A percentile compares a stretch with the other conserved stretches of the same genome.
phyloP scores from a whole-genome alignment of 2,113 vertebrate species.

The Muntiacus muntjak region DNA sequence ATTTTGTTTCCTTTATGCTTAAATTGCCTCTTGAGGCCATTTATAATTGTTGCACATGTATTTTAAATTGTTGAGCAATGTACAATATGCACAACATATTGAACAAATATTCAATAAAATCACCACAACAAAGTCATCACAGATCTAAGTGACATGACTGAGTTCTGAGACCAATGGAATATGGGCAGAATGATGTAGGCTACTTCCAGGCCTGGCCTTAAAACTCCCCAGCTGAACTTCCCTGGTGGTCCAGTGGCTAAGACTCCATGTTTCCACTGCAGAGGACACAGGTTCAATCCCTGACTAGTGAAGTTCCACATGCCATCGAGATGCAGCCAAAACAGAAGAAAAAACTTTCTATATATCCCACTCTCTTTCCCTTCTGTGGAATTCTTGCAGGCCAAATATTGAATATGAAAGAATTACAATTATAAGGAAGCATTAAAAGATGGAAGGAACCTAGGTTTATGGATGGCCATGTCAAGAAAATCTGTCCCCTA shows the following conservation, averaged over 20 bases:
- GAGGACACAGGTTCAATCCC: not conserved
- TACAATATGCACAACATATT: not conserved
- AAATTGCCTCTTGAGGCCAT: not conserved
- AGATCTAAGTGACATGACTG: not conserved
- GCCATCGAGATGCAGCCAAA: not conserved
- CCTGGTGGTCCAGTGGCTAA: not conserved
- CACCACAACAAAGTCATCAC: not conserved
- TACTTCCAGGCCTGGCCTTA: not conserved
- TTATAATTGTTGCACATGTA: not conserved
- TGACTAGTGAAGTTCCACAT: not conserved
- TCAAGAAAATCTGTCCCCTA: not conserved
- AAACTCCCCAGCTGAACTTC: not conserved
- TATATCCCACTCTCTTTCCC: not conserved
- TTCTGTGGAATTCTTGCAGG: not conserved
- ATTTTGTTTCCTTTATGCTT: not conserved
- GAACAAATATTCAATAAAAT: not conserved
- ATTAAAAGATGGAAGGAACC: slow-evolving; percentile 10
- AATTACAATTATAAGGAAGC: slow-evolving; percentile 3
- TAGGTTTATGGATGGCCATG: not conserved
- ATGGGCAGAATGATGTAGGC: not conserved
- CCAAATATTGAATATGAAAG: not conserved
- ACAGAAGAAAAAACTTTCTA: not conserved
- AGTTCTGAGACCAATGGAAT: not conserved
- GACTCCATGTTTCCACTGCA: not conserved
- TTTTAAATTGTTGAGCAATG: slow-evolving; percentile 2